Evolutionary conservation across 2,888 invertebrate genomes (phyloP).

Genomic region (Dryomyza anilis): DNA sequence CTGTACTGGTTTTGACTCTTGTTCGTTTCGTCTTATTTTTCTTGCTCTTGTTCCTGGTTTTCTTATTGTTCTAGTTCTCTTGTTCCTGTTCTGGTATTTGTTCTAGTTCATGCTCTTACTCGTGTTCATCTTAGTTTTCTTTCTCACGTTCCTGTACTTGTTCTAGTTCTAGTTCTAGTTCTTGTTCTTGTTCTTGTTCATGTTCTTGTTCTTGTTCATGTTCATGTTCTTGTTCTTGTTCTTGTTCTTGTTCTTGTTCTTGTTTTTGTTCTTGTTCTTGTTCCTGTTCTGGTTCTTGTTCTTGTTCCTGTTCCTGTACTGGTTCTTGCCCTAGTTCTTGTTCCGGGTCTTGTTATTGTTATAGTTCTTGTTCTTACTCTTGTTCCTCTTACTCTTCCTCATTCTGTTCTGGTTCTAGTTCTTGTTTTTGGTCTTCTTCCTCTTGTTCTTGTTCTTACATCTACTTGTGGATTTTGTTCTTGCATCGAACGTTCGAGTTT

Average conservation of each 20-base stretch:
- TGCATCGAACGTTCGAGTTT: too few relatives aligned
- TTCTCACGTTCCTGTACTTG: background rate
- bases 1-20: background rate
- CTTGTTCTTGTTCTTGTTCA: background rate
- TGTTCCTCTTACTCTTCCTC: background rate
- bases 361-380: background rate
- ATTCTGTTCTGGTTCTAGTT: background rate
- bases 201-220: background rate
- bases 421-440: background rate
- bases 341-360: background rate
- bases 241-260: background rate
- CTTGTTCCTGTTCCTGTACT: background rate
- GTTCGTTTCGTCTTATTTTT: background rate
- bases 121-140: background rate
- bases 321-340: background rate
- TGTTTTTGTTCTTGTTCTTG: background rate
- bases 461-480: background rate
- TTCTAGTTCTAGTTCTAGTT: background rate
- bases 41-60: background rate
- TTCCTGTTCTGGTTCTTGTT: background rate
- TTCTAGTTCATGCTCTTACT: background rate
- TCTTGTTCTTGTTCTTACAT: background rate
- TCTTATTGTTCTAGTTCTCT: background rate
- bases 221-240: background rate
- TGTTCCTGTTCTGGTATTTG: background rate